Conservation (phyloP, 2,888 invertebrate species). For the Notodonta ziczac region DNA sequence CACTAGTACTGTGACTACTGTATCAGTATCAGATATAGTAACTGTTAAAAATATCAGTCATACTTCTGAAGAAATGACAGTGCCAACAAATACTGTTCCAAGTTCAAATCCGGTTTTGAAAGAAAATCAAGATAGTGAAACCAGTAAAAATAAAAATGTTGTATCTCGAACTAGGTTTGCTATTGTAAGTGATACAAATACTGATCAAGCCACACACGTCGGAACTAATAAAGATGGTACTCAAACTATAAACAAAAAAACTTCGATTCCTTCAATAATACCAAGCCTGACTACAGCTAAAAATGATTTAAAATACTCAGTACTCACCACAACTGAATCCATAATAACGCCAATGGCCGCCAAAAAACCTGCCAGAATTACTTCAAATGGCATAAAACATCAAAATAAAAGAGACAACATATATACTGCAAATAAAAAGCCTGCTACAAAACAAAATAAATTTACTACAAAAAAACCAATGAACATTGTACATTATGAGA, state of each 20-base stretch:
- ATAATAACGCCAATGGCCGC: background rate
- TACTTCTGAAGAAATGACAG: background rate
- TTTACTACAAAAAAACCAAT: slow-evolving; percentile 3
- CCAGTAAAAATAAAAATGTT: background rate
- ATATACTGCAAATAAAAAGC: slow-evolving; percentile 5
- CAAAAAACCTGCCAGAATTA: background rate
- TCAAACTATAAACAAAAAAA: background rate
- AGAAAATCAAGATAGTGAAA: background rate
- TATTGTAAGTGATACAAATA: background rate
- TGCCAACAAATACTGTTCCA: background rate
- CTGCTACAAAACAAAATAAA: slow-evolving; percentile 8
- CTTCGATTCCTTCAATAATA: background rate
- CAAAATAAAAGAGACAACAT: background rate
- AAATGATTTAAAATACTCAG: background rate
- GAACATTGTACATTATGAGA: slow-evolving; percentile 1
- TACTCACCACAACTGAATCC: background rate
- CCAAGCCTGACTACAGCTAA: background rate
- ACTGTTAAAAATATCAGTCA: background rate
- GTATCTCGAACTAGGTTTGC: background rate
- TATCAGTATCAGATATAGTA: background rate
- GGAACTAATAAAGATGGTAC: background rate
- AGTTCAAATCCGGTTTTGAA: too few species aligned
- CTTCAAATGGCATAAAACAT: background rate
- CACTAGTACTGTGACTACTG: background rate
- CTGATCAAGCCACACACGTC: background rate